Conservation (phyloP, 2,888 invertebrate species). For the Latrodectus hesperus region DNA sequence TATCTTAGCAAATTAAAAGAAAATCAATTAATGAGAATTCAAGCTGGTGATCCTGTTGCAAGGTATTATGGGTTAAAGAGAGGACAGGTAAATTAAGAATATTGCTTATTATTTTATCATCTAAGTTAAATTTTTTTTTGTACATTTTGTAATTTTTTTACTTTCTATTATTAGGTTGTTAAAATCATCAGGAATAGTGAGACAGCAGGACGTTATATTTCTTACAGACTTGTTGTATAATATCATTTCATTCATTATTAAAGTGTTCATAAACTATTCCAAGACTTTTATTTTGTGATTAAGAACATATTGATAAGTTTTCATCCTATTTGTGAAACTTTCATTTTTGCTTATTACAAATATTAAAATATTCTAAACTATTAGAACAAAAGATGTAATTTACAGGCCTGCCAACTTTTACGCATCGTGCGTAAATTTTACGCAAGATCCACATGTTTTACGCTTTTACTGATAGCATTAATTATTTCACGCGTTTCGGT, state of each 20-base stretch:
- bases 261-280: too few relatives aligned
- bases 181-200: constrained; percentile 98
- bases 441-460: too few relatives aligned
- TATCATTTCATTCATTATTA: neutral
- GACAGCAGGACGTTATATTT: constrained; percentile 95
- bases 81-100: constrained; percentile 85
- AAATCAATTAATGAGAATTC: constrained; percentile 98
- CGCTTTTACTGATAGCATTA: too few relatives aligned
- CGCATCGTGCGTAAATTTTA: too few relatives aligned
- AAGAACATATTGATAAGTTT: too few relatives aligned
- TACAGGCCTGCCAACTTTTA: too few relatives aligned
- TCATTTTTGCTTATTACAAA: too few relatives aligned
- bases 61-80: constrained; percentile 98
- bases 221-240: constrained; percentile 93
- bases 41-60: constrained; percentile 98
- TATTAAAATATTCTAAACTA: too few relatives aligned
- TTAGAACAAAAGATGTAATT: too few relatives aligned
- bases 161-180: constrained; percentile 79
- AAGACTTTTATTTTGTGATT: too few relatives aligned
- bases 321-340: too few relatives aligned
- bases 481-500: too few relatives aligned
- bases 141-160: neutral
- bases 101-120: constrained; percentile 4
- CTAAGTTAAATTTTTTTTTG: neutral
- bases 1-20: constrained; percentile 90